phyloP scores from a whole-genome alignment of 2,113 vertebrate species.

The Ahaetulla prasina region DNA sequence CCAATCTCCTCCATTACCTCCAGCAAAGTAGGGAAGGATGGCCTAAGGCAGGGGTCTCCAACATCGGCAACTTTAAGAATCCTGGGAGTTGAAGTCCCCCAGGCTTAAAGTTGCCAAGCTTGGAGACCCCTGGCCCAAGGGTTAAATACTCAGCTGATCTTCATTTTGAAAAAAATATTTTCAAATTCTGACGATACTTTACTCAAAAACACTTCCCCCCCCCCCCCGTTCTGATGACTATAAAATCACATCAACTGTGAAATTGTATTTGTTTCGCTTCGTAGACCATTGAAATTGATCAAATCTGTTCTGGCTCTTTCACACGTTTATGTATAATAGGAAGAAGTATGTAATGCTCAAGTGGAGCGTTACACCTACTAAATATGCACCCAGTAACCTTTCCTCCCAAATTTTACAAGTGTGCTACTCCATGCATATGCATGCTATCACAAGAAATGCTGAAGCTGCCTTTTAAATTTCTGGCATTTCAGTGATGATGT shows the following conservation, averaged over 20 bases:
- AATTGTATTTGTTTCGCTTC: not conserved
- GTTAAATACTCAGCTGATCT: not conserved
- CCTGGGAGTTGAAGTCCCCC: too few species aligned
- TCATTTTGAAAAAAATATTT: not conserved
- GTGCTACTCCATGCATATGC: not conserved
- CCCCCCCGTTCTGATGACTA: too few species aligned
- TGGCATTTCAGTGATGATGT: slow-evolving; percentile 16
- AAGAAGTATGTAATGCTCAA: not conserved
- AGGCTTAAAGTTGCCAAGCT: too few species aligned
- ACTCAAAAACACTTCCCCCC: not conserved
- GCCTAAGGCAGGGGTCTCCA: too few species aligned
- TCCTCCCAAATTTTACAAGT: not conserved
- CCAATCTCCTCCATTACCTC: not conserved
- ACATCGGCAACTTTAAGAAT: too few species aligned
- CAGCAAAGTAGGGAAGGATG: not conserved
- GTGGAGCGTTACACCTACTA: not conserved
- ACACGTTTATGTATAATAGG: too few species aligned
- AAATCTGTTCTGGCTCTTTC: not conserved
- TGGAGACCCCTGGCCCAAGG: not conserved
- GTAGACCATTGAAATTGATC: not conserved
- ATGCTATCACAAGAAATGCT: not conserved
- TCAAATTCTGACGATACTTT: not conserved
- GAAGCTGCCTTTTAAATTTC: slow-evolving; percentile 2
- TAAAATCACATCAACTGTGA: not conserved
- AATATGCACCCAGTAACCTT: not conserved